Base-by-base conservation (phyloP, 2,113 vertebrate species). In the Colistium nudipinnis region DNA sequence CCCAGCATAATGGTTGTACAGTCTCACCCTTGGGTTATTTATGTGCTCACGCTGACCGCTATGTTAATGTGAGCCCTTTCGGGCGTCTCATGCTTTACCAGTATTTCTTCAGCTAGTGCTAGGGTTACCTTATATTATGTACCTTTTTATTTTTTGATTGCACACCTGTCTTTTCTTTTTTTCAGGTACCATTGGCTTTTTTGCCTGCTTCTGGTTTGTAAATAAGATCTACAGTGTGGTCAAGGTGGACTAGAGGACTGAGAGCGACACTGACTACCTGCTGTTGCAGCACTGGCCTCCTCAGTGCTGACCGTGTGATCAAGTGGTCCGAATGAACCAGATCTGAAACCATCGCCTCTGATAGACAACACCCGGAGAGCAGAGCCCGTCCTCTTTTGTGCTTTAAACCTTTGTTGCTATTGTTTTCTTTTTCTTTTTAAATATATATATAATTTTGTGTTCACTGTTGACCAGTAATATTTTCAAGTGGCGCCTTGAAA, bases 211-310 rank as follows among this genome's bases (percentile, higher is more conserved):
- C 92, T 99, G 96, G 96, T 99, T 99, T 93, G 97, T 99, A 85
- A 97, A 96, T 89, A 99, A 99, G 92, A 99, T 99, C 93, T 99
- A 99, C 95, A 98, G 97, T 4, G 98, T 99, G 88, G 97, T 99
- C 63, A 99, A 99, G 86, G 97, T 99, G 78, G 98, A 99, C 90
- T 98, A 92, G 94, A 59, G n/a, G 33, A 43, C 70, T 16, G 48
- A 57, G n/a, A 62, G 67, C 76, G 22, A 62, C 54, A 73, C 62
- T 78, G 69, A 74, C 38, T 66, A 45, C 51, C 53, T 56, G 62
- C 57, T 75, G 66, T 39, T 3, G 49, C 63, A 59, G 74, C 20
- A 20, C 71, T 28, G 56, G 28, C 73, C 54, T 81, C 67, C 64
- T 63, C 47, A 6, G 71, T 45, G 76, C 72, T 72, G 70, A 25